Conservation (phyloP, 1,140 invertebrate genomes). For the Drosophila nigrodunni region DNA sequence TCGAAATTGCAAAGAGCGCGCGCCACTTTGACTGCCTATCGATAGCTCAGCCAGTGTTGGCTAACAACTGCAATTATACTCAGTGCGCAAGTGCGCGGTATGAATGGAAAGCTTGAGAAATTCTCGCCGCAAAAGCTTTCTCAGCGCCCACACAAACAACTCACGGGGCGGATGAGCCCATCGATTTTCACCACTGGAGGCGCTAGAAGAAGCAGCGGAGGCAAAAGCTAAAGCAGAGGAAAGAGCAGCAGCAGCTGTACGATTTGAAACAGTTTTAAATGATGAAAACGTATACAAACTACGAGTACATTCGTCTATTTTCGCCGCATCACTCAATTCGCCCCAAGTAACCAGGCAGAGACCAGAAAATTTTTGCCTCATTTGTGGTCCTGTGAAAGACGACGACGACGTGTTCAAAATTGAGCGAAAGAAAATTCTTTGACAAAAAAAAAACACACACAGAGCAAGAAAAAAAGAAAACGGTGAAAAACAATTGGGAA, state of each 20-base stretch:
- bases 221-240: background rate
- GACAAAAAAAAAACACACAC: constrained; percentile 3
- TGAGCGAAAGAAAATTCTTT: constrained; percentile 37
- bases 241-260: constrained; percentile 46
- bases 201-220: constrained; percentile 18
- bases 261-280: constrained; percentile 66
- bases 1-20: constrained; percentile 32
- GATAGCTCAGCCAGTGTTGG: constrained; percentile 33
- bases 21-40: constrained; percentile 10
- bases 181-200: constrained; percentile 72
- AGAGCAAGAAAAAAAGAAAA: constrained; percentile 15
- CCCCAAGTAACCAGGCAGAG: constrained; percentile 45
- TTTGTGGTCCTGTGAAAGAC: constrained; percentile 67
- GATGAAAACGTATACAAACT: constrained; percentile 79
- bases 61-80: background rate
- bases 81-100: constrained; percentile 42
- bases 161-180: constrained; percentile 44
- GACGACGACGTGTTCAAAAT: constrained; percentile 64
- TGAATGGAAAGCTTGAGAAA: constrained; percentile 65
- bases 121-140: constrained; percentile 55
- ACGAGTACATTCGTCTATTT: constrained; percentile 34
- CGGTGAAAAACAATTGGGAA: constrained; percentile 47
- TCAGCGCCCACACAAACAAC: constrained; percentile 40
- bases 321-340: constrained; percentile 67
- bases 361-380: constrained; percentile 56